Conservation (phyloP, 2,888 invertebrate genomes). For the Cerastis rubricosa region DNA sequence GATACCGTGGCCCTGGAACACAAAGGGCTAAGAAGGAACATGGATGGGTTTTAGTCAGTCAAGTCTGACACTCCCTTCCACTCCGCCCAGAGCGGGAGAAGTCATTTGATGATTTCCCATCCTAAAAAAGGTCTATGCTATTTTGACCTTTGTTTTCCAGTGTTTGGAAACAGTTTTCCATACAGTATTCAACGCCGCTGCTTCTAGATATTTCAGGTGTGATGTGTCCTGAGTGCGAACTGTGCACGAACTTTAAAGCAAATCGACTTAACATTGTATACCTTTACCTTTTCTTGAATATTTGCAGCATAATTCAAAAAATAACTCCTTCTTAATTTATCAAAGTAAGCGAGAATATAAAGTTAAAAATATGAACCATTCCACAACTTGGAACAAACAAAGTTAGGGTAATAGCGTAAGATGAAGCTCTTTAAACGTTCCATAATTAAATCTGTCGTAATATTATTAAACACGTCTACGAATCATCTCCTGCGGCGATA, state of each 20-base stretch:
- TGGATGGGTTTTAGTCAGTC: too few species aligned
- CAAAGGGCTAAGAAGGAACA: too few species aligned
- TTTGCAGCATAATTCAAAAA: neutral
- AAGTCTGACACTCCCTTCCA: too few species aligned
- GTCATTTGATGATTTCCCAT: too few species aligned
- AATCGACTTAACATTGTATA: neutral
- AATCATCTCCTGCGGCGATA: constrained; percentile 90
- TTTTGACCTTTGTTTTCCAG: neutral
- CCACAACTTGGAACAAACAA: constrained; percentile 79
- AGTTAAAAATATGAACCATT: constrained; percentile 66
- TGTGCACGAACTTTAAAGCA: neutral
- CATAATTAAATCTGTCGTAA: constrained; percentile 91
- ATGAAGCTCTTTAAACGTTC: constrained; percentile 87
- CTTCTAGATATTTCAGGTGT: neutral
- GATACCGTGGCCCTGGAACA: too few species aligned
- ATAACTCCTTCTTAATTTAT: constrained; percentile 24
- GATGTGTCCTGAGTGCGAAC: too few species aligned
- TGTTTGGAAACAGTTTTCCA: neutral
- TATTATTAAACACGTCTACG: constrained; percentile 91
- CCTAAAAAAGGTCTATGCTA: too few species aligned
- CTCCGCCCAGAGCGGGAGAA: too few species aligned
- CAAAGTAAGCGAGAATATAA: constrained; percentile 44
- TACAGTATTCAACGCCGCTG: neutral
- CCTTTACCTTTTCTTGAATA: neutral
- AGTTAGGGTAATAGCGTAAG: constrained; percentile 82